phyloP scores from a whole-genome alignment of 2,888 invertebrate species.

The Archips crataeganus region DNA sequence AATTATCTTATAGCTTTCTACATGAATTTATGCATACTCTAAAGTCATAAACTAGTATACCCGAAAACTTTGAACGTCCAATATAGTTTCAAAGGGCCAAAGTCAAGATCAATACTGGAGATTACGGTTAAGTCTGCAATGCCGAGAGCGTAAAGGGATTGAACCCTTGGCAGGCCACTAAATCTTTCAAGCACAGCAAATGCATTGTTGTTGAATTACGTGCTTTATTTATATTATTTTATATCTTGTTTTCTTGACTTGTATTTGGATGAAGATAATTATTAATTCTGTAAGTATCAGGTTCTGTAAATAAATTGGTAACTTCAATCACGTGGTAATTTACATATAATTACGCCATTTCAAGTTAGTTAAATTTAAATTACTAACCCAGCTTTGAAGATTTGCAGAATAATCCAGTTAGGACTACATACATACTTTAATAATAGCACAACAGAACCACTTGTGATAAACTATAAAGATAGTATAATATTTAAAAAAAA shows the following conservation, averaged over 20 bases:
- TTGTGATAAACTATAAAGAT: neutral
- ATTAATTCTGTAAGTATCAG: neutral
- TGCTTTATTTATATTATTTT: neutral
- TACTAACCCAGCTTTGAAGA: too few species aligned
- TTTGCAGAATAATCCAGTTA: too few species aligned
- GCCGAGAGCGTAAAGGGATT: constrained; percentile 2
- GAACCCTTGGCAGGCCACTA: constrained; percentile 9
- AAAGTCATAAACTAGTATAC: constrained; percentile 13
- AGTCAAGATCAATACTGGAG: constrained; percentile 26
- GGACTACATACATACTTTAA: neutral
- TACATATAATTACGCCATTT: neutral
- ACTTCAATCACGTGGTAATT: neutral
- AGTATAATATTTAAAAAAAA: neutral
- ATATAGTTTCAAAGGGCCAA: constrained; percentile 26
- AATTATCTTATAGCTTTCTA: neutral
- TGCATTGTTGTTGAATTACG: constrained; percentile 3
- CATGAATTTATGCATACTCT: constrained; percentile 7
- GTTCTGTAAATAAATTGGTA: neutral
- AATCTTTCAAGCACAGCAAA: constrained; percentile 1
- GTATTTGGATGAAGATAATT: neutral
- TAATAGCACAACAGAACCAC: neutral
- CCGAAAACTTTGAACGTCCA: neutral
- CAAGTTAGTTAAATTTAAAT: neutral
- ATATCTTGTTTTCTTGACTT: neutral
- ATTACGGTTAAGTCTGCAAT: constrained; percentile 14